A percentile compares a stretch with the other conserved stretches of the same genome.
These are phyloP conservation scores for Myioborus miniatus DNA, from an alignment of 2,797 vertebrate genomes.

Conservation along the genomic window DNA sequence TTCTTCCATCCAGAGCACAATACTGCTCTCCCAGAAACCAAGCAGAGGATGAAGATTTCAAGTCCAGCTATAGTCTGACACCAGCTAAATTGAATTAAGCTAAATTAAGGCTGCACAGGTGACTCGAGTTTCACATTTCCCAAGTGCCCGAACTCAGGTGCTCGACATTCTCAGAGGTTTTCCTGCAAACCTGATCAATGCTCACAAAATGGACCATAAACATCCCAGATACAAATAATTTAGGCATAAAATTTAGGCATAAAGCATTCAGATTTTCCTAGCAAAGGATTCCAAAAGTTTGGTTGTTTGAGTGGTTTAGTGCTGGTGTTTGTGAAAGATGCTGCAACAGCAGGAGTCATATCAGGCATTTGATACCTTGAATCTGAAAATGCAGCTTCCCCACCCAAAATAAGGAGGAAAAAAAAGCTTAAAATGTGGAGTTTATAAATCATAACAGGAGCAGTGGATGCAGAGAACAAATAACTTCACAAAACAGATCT, in stretches of 20 bases:
- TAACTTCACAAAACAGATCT: neutral
- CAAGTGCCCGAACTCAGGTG: rapidly evolving
- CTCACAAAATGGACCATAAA: neutral
- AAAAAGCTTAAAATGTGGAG: neutral
- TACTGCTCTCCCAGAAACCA: neutral
- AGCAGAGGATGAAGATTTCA: neutral
- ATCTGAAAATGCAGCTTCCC: neutral
- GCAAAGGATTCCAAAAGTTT: neutral
- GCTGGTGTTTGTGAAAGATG: neutral
- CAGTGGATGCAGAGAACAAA: neutral
- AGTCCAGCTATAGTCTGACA: neutral
- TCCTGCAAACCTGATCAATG: neutral
- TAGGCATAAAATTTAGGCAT: neutral
- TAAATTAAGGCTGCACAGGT: neutral
- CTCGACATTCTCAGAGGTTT: neutral
- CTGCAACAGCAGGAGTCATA: neutral
- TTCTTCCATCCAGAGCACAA: neutral
- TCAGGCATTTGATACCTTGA: neutral
- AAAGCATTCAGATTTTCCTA: neutral
- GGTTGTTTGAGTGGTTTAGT: neutral
- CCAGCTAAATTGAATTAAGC: neutral
- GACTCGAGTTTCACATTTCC: neutral
- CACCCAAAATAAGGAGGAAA: neutral
- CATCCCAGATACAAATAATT: neutral
- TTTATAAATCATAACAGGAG: neutral